phyloP scores from a whole-genome alignment of 2,797 vertebrate genomes.

The Myotis findleyi region DNA sequence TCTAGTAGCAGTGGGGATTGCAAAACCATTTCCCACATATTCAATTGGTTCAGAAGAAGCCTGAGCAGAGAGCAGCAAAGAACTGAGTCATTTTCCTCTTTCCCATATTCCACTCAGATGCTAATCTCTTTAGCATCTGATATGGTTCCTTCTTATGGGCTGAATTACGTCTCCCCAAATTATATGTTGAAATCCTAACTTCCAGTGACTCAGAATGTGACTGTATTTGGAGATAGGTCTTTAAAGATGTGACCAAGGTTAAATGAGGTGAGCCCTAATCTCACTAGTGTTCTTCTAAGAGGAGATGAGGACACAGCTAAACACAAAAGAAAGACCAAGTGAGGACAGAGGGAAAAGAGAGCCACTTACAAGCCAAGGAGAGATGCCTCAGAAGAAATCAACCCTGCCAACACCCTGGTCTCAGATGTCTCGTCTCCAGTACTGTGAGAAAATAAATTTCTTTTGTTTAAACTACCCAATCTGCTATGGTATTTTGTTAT shows the following conservation, averaged over 20 bases:
- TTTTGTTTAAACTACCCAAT: background rate
- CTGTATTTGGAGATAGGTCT: background rate
- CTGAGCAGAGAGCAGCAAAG: background rate
- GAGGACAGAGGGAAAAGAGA: background rate
- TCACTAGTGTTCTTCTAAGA: background rate
- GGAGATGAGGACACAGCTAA: background rate
- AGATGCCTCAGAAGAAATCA: background rate
- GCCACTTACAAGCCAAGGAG: background rate
- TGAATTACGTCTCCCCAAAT: background rate
- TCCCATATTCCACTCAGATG: background rate
- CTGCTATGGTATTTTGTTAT: background rate
- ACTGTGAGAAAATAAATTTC: background rate
- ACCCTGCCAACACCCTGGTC: background rate
- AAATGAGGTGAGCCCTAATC: background rate
- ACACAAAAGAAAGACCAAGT: background rate
- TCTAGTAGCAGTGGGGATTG: background rate
- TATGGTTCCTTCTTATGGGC: background rate
- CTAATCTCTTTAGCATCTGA: background rate
- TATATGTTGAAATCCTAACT: background rate
- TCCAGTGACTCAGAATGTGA: background rate
- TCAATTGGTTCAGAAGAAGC: slow-evolving; percentile 6
- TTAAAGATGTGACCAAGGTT: background rate
- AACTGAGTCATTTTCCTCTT: background rate
- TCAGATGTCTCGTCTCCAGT: background rate
- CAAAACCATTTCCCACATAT: background rate